Percentiles rank a stretch among this genome's conserved stretches.
These are phyloP conservation scores for Euzetes globulus DNA, from an alignment of 2,888 invertebrate species.

Conservation along the genomic window DNA sequence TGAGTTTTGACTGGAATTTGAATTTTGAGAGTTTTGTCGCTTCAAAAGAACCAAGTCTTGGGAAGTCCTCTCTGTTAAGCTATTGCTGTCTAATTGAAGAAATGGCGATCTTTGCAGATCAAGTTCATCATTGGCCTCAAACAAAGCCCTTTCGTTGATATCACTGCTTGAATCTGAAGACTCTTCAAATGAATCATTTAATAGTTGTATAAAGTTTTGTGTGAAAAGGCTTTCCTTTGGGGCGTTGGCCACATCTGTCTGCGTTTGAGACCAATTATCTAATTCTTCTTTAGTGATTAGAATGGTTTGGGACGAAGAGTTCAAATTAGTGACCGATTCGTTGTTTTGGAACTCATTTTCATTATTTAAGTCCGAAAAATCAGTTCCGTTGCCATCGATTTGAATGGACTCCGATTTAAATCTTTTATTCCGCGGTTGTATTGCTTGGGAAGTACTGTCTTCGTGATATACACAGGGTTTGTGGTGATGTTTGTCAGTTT, in stretches of 20 bases:
- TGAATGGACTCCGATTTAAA: background rate
- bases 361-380: background rate
- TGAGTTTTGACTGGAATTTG: background rate
- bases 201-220: background rate
- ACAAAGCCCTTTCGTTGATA: background rate
- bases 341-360: background rate
- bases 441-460: background rate
- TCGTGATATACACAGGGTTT: background rate
- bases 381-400: background rate
- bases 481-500: background rate
- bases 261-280: background rate
- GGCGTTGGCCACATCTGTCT: background rate
- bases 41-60: no score
- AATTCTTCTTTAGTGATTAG: background rate
- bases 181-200: background rate
- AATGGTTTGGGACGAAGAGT: background rate
- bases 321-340: background rate
- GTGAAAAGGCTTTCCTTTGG: background rate
- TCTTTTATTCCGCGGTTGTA: background rate
- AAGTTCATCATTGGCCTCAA: background rate
- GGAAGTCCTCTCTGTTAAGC: background rate
- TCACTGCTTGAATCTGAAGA: background rate
- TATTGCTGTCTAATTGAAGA: background rate
- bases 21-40: background rate
- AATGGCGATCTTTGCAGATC: background rate